Conservation (phyloP, 2,113 vertebrate genomes). For the Tragelaphus strepsiceros region DNA sequence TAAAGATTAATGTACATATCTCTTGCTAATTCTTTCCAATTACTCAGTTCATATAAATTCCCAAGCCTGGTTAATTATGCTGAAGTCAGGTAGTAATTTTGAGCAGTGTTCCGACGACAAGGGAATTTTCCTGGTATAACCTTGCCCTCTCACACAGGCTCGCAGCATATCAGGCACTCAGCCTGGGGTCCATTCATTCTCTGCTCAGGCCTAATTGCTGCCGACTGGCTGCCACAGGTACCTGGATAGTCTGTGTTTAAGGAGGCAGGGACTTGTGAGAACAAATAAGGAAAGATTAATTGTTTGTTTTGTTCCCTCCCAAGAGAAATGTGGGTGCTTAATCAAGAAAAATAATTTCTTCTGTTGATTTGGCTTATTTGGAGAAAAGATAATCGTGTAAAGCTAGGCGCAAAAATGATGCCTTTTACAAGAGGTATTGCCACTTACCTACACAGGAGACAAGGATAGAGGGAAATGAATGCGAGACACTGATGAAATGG, state of each 20-base stretch:
- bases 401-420: conserved; percentile 67
- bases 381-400: conserved; percentile 82
- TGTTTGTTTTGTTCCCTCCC: conserved; percentile 95
- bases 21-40: conserved; percentile 90
- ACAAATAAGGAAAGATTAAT: conserved; percentile 98
- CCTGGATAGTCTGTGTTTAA: conserved; percentile 81
- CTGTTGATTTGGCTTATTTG: conserved; percentile 89
- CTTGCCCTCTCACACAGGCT: conserved; percentile 82
- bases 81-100: conserved; percentile 85
- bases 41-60: conserved; percentile 90
- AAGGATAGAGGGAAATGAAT: conserved; percentile 78
- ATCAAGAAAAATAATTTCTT: conserved; percentile 99
- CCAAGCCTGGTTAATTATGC: conserved; percentile 91
- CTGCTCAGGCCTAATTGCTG: conserved; percentile 89
- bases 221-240: conserved; percentile 89
- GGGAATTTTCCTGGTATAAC: conserved; percentile 86
- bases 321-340: conserved; percentile 92
- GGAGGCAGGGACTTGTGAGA: conserved; percentile 83
- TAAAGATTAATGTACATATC: conserved; percentile 92
- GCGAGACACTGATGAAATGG: conserved; percentile 77
- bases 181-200: conserved; percentile 88
- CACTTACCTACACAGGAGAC: conserved; percentile 71
- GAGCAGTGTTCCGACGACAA: conserved; percentile 81
- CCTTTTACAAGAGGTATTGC: conserved; percentile 83
- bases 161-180: conserved; percentile 84